Conservation (phyloP, 2,113 vertebrate genomes). For the Turdus rufiventris region DNA sequence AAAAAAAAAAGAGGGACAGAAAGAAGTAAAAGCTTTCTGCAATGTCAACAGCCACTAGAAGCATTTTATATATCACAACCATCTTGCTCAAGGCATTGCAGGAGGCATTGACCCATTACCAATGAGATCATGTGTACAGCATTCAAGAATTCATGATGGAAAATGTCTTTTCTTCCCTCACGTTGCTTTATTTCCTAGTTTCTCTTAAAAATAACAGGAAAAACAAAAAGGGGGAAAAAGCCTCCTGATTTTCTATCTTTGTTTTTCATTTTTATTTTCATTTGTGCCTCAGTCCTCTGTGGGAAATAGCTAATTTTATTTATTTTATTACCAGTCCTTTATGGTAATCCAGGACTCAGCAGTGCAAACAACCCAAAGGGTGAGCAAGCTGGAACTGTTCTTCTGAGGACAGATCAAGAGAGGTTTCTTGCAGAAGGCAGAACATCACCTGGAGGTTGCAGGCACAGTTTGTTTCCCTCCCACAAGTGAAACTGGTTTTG, state of each 20-base stretch:
- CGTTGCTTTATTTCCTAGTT: not conserved
- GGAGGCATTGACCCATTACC: slow-evolving; percentile 39
- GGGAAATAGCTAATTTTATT: not conserved
- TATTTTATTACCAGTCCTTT: not conserved
- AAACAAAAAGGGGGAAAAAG: accelerated
- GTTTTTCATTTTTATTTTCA: not conserved
- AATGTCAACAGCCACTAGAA: slow-evolving; percentile 14
- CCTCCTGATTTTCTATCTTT: not conserved
- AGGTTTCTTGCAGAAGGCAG: not conserved
- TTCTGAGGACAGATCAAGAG: not conserved
- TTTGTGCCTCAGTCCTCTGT: not conserved
- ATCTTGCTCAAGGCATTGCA: slow-evolving; percentile 14
- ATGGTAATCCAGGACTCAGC: not conserved
- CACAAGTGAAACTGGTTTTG: not conserved
- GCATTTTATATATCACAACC: slow-evolving; percentile 27
- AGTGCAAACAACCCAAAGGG: not conserved
- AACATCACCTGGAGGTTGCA: not conserved
- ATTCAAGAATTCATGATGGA: slow-evolving; percentile 13
- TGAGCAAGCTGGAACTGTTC: not conserved
- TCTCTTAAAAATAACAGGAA: not conserved
- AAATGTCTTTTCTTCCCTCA: not conserved
- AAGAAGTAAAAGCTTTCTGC: not conserved
- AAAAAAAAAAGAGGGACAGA: not conserved
- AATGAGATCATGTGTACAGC: not conserved
- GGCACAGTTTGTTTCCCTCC: not conserved